A percentile compares a stretch with the other conserved stretches of the same genome.
Evolutionary conservation across 2,797 vertebrate species (phyloP).

Genomic region (Rhinella marina): DNA sequence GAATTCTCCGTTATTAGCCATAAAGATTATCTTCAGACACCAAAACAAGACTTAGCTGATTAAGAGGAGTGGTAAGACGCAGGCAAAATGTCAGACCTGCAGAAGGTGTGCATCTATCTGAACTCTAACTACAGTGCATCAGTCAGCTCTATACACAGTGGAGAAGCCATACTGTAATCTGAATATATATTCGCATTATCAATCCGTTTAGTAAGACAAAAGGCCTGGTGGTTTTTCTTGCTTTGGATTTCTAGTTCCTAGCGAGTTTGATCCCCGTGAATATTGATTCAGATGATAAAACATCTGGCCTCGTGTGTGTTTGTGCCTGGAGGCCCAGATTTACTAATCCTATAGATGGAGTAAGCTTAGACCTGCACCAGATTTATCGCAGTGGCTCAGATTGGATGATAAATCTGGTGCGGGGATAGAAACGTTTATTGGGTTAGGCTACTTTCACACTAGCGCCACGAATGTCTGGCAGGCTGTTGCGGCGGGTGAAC

Average conservation of each 20-base stretch:
- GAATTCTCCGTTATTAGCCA: slow-evolving; percentile 23
- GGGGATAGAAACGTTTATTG: no score
- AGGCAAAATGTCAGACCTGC: not conserved
- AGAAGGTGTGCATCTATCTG: not conserved
- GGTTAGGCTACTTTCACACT: no score
- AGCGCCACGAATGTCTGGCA: no score
- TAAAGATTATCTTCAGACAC: slow-evolving; percentile 15
- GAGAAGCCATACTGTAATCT: not conserved
- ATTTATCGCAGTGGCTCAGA: no score
- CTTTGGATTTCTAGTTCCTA: slow-evolving; percentile 10
- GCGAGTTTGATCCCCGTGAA: not conserved
- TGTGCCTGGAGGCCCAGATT: not conserved
- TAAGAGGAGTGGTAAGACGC: slow-evolving; percentile 18
- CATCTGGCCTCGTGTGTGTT: not conserved
- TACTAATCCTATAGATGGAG: no score
- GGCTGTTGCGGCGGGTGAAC: no score
- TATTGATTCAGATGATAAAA: not conserved
- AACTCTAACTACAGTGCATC: not conserved
- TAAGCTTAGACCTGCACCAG: no score
- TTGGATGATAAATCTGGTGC: no score
- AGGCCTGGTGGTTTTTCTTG: not conserved
- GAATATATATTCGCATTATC: not conserved
- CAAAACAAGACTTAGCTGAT: slow-evolving; percentile 18
- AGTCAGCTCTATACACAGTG: not conserved
- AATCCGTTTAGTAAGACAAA: slow-evolving; percentile 5